Evolutionary conservation across 2,888 invertebrate genomes (phyloP).

Genomic region (Dexiosoma caninum): DNA sequence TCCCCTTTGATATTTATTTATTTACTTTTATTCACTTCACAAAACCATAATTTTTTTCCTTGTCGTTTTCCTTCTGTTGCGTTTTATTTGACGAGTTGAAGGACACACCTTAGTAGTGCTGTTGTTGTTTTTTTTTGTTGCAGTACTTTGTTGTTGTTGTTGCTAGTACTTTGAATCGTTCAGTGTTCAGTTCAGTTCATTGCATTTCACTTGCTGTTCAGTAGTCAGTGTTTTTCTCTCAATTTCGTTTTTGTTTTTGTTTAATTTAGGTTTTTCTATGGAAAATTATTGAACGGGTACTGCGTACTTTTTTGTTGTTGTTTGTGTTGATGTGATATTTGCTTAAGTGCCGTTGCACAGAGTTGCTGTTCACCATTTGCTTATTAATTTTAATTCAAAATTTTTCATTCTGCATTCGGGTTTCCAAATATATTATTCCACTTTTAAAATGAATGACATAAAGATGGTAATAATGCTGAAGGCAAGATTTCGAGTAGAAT

Average conservation of each 20-base stretch:
- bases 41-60: slow-evolving; percentile 2
- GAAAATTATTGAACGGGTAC: slow-evolving; percentile 4
- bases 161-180: slow-evolving; percentile 20
- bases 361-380: not conserved
- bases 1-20: slow-evolving; percentile 19
- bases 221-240: not conserved
- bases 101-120: slow-evolving; percentile 52
- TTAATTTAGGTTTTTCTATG: slow-evolving; percentile 15
- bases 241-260: not conserved
- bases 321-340: slow-evolving; percentile 3
- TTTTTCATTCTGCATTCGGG: not conserved
- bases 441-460: too few relatives aligned
- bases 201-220: slow-evolving; percentile 19
- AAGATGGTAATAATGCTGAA: too few relatives aligned
- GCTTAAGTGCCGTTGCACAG: not conserved
- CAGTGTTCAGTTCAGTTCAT: slow-evolving; percentile 6
- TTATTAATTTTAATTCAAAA: slow-evolving; percentile 4
- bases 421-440: too few relatives aligned
- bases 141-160: not conserved
- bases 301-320: not conserved
- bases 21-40: slow-evolving; percentile 21
- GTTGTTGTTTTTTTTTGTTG: not conserved
- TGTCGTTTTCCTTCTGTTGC: not conserved
- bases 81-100: slow-evolving; percentile 48
- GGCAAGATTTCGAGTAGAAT: too few relatives aligned